Evolutionary conservation across 2,888 invertebrate genomes (phyloP), one percentile per base, ranked within the genome.

Genomic region (Thalpophila matura): DNA sequence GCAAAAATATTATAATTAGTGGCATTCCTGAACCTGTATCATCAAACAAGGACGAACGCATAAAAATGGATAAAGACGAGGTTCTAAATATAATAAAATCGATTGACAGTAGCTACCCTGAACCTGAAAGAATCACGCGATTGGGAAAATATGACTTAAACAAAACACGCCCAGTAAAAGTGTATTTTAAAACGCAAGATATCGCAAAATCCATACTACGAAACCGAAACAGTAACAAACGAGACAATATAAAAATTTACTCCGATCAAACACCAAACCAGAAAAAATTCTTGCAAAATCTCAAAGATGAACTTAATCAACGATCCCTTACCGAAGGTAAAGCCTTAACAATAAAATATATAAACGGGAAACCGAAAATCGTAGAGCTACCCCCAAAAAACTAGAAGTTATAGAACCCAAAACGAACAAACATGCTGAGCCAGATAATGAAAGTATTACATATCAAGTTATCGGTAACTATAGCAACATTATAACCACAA

Each of bases 331-430:
- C 14, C 12, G 53, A 22, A 27, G 29, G 24, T 4, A 29, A 40
- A 31, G 1, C 27, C 9, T 24, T 53, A 0, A 33, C 12, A 14
- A 53, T 53, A 20, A 53, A 24, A 24, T 54, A 54, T 6, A 2
- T 54, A 4, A 33, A 43, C 4, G 54, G 43, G 0, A 31, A 43
- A 9, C 54, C 54, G 4, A 54, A 33, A 54, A 54, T 54, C 1
- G 4, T 35, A 2, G 27, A 45, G 3, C 12, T 6, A 35, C 4
- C 26, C 14, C 18, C 42, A 54, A 54, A 43, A 54, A 29, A 33
- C 54, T 33, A 33, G 2, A 22, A 9, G 14, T 6, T 4, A 10
- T 2, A 14, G 1, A 43, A 24, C n/a, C 1, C 24, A 22, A 16
- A 4, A 14, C 24, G 26, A 3, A 14, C 1, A 2, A 5, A 33